A percentile compares a stretch with the other conserved stretches of the same genome.
Conservation (phyloP, 2,888 invertebrate genomes). For the Pegoplata infirma region DNA sequence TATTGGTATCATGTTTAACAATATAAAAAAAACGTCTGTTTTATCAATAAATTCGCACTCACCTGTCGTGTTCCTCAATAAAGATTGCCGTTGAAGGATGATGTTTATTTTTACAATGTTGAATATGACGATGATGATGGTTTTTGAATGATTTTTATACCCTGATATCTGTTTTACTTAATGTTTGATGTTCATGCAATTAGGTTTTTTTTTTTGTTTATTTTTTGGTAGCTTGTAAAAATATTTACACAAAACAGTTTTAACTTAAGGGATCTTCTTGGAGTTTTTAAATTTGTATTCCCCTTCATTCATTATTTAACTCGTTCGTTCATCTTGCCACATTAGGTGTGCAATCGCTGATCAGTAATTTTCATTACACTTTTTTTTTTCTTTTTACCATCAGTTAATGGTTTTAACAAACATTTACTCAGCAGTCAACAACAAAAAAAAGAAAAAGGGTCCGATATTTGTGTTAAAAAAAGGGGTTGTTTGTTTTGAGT, state of each 20-base stretch:
- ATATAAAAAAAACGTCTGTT: background rate
- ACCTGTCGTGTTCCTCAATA: conserved; percentile 34
- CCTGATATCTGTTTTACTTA: conserved; percentile 11
- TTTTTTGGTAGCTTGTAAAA: conserved; percentile 3
- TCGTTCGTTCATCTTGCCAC: background rate
- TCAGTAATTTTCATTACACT: conserved; percentile 36
- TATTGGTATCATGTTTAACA: background rate
- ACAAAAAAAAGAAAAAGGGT: too few relatives aligned
- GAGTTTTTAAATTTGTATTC: background rate
- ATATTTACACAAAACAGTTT: conserved; percentile 31
- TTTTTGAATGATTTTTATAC: conserved; percentile 1
- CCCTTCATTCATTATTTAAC: conserved; percentile 14
- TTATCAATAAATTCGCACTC: conserved; percentile 26
- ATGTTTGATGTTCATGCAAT: conserved; percentile 40
- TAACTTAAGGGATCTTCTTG: conserved; percentile 11
- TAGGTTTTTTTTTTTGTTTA: conserved; percentile 18
- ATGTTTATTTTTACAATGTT: conserved; percentile 4
- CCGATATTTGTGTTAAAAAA: background rate
- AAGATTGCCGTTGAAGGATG: background rate
- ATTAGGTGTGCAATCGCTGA: conserved; percentile 46
- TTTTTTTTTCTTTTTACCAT: too few relatives aligned
- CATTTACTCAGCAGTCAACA: conserved; percentile 44
- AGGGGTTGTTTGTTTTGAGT: conserved; percentile 43
- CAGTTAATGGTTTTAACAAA: conserved; percentile 52
- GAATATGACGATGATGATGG: conserved; percentile 14